A percentile compares a stretch with the other conserved stretches of the same genome.
These are phyloP conservation scores for Symphodus melops DNA, from an alignment of 2,113 vertebrate species.

Conservation along the genomic window DNA sequence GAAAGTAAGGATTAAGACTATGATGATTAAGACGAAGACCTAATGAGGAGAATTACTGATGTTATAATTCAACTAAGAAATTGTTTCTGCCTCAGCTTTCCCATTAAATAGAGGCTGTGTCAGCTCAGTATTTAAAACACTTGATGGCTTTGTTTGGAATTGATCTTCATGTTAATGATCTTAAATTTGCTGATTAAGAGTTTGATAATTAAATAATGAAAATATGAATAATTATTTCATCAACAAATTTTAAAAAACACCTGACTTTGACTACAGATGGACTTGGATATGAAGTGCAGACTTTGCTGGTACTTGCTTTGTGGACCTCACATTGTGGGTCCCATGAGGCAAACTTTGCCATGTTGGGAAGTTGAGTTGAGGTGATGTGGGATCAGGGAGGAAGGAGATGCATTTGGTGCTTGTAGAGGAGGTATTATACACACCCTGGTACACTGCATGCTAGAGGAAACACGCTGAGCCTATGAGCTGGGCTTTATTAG, in stretches of 20 bases:
- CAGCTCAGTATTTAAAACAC: no score
- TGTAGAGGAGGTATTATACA: slow-evolving; percentile 71
- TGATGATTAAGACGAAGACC: neutral
- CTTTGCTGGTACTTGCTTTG: neutral
- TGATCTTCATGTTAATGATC: no score
- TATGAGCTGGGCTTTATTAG: slow-evolving; percentile 73
- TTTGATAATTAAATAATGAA: no score
- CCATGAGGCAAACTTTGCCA: slow-evolving; percentile 33
- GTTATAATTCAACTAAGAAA: no score
- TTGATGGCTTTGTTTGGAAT: neutral
- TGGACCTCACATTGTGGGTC: neutral
- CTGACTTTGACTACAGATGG: no score
- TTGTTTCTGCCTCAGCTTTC: no score
- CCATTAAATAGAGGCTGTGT: no score
- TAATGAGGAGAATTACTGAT: no score
- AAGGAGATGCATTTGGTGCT: slow-evolving; percentile 54
- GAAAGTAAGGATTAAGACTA: neutral
- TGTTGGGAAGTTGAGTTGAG: slow-evolving; percentile 35
- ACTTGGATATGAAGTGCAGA: neutral
- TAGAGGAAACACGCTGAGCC: slow-evolving; percentile 71
- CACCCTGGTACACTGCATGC: slow-evolving; percentile 69
- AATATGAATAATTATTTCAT: no score
- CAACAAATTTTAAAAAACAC: neutral
- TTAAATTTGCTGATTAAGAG: no score
- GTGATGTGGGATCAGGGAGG: slow-evolving; percentile 47